phyloP scores from a whole-genome alignment of 2,888 invertebrate genomes.

The Myopa testacea region DNA sequence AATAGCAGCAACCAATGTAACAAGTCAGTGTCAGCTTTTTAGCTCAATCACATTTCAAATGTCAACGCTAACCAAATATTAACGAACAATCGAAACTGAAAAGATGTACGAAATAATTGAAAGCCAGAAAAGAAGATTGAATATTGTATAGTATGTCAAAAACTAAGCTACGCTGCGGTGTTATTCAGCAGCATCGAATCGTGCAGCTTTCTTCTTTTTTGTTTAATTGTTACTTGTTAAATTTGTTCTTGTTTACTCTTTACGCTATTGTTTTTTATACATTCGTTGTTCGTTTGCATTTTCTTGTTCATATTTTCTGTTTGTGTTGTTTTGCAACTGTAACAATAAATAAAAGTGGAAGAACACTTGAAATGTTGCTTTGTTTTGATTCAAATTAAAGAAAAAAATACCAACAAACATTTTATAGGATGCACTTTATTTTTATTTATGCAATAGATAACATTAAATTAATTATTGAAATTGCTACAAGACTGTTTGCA shows the following conservation, averaged over 20 bases:
- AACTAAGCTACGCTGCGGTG: background rate
- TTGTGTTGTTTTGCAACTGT: too few relatives aligned
- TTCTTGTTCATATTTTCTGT: background rate
- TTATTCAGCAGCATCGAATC: too few relatives aligned
- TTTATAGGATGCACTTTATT: too few relatives aligned
- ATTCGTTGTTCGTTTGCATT: background rate
- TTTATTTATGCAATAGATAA: too few relatives aligned
- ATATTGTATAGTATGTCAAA: background rate
- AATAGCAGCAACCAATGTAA: slow-evolving; percentile 21
- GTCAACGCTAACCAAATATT: slow-evolving; percentile 8
- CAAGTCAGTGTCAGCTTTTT: slow-evolving; percentile 45
- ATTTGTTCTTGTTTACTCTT: too few relatives aligned
- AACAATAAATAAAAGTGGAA: too few relatives aligned
- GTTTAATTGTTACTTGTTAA: background rate
- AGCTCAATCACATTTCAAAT: slow-evolving; percentile 42
- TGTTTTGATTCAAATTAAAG: too few relatives aligned
- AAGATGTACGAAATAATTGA: background rate
- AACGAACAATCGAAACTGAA: slow-evolving; percentile 17
- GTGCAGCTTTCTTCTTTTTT: background rate
- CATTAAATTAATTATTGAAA: too few relatives aligned
- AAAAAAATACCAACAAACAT: too few relatives aligned
- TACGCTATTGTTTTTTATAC: background rate
- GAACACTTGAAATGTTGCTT: too few relatives aligned
- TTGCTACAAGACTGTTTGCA: too few relatives aligned
- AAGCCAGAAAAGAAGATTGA: slow-evolving; percentile 24